Percentiles rank a stretch among this genome's conserved stretches.
Conservation (phyloP, 2,797 vertebrate genomes). For the Enteromius unitaeniatus region DNA sequence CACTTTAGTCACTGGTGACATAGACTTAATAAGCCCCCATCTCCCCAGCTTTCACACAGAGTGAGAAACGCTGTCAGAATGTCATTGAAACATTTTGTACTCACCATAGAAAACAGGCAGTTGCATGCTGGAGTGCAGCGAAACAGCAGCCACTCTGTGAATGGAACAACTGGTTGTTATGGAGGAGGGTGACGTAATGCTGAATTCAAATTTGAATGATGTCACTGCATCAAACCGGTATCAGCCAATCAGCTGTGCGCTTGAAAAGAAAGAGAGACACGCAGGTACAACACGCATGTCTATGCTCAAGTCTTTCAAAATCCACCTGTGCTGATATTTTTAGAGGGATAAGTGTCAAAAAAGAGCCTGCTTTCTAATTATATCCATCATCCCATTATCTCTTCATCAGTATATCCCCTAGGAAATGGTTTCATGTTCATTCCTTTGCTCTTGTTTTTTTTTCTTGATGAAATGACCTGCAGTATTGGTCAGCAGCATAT, state of each 20-base stretch:
- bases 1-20: not conserved
- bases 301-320: not conserved
- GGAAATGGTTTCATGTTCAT: not conserved
- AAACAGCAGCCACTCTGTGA: not conserved
- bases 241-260: conserved; percentile 15
- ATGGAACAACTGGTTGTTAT: conserved; percentile 16
- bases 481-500: not conserved
- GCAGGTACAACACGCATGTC: not conserved
- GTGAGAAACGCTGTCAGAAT: conserved; percentile 16
- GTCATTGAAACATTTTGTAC: conserved; percentile 24
- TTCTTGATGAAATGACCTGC: not conserved
- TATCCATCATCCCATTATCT: conserved; percentile 13
- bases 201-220: conserved; percentile 28
- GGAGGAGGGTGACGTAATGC: conserved; percentile 42
- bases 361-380: conserved; percentile 3
- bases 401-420: conserved; percentile 35
- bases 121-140: not conserved
- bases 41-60: not conserved
- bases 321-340: not conserved
- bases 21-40: not conserved
- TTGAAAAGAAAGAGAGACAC: not conserved
- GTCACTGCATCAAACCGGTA: conserved; percentile 34
- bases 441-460: not conserved
- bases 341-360: not conserved
- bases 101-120: conserved; percentile 6